Evolutionary conservation across 1,140 invertebrate genomes (phyloP).

Genomic region (Bombyx mori): ASM3026992v2 NC_085128.1:1272001-1272500

Average conservation of each 20-base stretch:
- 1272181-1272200: too few relatives aligned
- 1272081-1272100: too few relatives aligned
- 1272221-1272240: background rate
- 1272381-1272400: slow-evolving; percentile 22
- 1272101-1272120: too few relatives aligned
- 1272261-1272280: background rate
- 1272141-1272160: slow-evolving; percentile 4
- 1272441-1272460: slow-evolving; percentile 32
- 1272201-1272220: background rate
- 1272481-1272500: slow-evolving; percentile 24
- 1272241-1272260: background rate
- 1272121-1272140: background rate
- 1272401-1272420: slow-evolving; percentile 31
- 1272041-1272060: too few relatives aligned
- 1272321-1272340: background rate
- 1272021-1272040: too few relatives aligned
- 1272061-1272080: too few relatives aligned
- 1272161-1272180: background rate
- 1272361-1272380: slow-evolving; percentile 16
- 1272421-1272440: slow-evolving; percentile 39
- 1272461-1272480: slow-evolving; percentile 33
- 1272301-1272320: background rate
- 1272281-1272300: background rate
- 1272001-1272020: too few relatives aligned
- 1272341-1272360: background rate